Evolutionary conservation across 2,888 invertebrate genomes (phyloP), one percentile per base, ranked within the genome.

Genomic region (Lymantria monacha): DNA sequence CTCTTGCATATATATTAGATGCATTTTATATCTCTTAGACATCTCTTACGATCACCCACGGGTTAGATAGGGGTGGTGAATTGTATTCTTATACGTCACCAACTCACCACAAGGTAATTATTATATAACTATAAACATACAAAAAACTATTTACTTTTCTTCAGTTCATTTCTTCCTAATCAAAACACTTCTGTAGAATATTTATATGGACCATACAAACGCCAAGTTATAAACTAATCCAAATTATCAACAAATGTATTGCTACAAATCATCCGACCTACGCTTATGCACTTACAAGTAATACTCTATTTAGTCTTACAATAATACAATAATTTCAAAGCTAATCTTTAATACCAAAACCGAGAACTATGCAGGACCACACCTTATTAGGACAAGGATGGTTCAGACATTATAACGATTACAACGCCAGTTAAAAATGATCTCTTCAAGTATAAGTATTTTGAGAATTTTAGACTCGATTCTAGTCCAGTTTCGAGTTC

Each of bases 331-430:
- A 69, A 71, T 73, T 71, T 69, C 63, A 61, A 67, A 68, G 63
- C 70, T 73, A 74, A 75, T 75, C 68, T 65, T 57, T 57, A 68
- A 74, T 70, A 67, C 71, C 61, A 69, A 72, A 74, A 69, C 63
- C 60, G 64, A 69, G 52, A 63, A 60, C 57, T 74, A 75, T 75
- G 74, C 76, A 65, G 53, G 53, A 53, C 45, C 61, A 60, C 53
- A 51, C 84, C 84, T 74, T 84, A 82, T 84, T 81, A 75, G 82
- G 84, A 48, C 53, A 62, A 61, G 44, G 51, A 44, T 55, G 52
- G 30, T 22, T 59, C n/a, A 58, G 70, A 75, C 70, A 71, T 66
- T 69, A 65, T 65, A 70, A 66, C 61, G 63, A 70, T 71, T 69
- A 68, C 46, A 55, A 30, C 49, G 57, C 79, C 72, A 72, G 44